phyloP scores from a whole-genome alignment of 1,140 invertebrate genomes.

The Thrips palmi region DNA sequence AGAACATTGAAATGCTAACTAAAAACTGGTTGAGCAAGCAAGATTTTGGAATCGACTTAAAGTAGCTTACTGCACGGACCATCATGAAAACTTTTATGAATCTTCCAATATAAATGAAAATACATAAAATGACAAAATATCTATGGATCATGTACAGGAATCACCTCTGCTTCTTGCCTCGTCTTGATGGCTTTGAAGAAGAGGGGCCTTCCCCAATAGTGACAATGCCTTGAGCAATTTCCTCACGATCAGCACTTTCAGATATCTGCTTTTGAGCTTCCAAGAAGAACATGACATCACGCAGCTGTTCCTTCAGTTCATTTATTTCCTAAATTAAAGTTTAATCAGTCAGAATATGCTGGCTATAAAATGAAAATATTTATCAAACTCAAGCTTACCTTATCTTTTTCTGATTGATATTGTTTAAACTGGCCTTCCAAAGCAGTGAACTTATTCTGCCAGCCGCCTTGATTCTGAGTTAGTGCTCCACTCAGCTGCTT shows the following conservation, averaged over 20 bases:
- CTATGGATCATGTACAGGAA: neutral
- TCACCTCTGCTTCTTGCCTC: neutral
- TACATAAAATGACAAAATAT: neutral
- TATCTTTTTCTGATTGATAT: slow-evolving; percentile 33
- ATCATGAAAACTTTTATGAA: too few species aligned
- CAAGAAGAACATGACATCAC: slow-evolving; percentile 92
- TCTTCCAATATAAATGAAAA: neutral
- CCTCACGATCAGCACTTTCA: slow-evolving; percentile 32
- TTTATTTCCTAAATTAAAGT: slow-evolving; percentile 36
- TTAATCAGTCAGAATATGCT: slow-evolving; percentile 4
- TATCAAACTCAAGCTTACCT: slow-evolving; percentile 18
- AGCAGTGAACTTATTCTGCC: slow-evolving; percentile 45
- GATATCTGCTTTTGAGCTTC: slow-evolving; percentile 51
- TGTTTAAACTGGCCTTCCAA: slow-evolving; percentile 42
- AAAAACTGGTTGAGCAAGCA: too few species aligned
- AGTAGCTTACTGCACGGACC: too few species aligned
- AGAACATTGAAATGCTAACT: too few species aligned
- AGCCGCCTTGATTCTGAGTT: slow-evolving; percentile 54
- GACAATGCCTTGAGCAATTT: slow-evolving; percentile 49
- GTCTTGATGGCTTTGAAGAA: neutral
- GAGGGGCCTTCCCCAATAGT: slow-evolving; percentile 36
- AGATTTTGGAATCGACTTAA: too few species aligned
- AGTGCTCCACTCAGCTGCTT: slow-evolving; percentile 54
- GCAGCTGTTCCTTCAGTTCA: slow-evolving; percentile 77
- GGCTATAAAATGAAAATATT: neutral